Conservation (phyloP, 2,888 invertebrate genomes). For the Parnassius mnemosyne region DNA sequence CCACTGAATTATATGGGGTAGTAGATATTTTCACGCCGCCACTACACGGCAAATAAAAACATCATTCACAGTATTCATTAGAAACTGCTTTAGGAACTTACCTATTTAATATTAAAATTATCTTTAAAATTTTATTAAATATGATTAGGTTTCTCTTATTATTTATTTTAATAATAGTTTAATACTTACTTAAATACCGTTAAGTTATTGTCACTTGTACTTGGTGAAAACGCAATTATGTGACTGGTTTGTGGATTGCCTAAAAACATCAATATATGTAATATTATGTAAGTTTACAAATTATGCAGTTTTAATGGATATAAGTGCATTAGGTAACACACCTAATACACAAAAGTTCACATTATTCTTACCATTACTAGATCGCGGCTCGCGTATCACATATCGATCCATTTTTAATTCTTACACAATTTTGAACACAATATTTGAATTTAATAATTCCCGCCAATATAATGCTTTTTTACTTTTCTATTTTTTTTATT, state of each 20-base stretch:
- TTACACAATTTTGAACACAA: not conserved
- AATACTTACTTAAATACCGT: conserved; percentile 51
- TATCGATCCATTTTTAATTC: conserved; percentile 58
- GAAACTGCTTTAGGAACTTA: too few species aligned
- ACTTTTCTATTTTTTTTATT: not conserved
- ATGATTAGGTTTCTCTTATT: not conserved
- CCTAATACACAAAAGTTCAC: not conserved
- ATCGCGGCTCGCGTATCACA: conserved; percentile 55
- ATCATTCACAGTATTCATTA: too few species aligned
- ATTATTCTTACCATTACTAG: conserved; percentile 43
- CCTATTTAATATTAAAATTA: too few species aligned
- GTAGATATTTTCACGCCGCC: too few species aligned
- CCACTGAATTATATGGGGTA: too few species aligned
- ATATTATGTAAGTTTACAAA: not conserved
- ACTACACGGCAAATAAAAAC: too few species aligned
- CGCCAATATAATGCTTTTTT: not conserved
- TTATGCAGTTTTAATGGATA: too few species aligned
- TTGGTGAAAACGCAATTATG: conserved; percentile 52
- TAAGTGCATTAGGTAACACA: too few species aligned
- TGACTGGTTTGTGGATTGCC: conserved; percentile 68
- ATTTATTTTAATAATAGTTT: not conserved
- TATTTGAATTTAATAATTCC: not conserved
- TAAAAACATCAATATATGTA: conserved; percentile 38
- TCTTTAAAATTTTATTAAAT: not conserved
- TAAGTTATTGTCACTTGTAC: conserved; percentile 46